Evolutionary conservation across 2,113 vertebrate species (phyloP), one percentile per base, ranked within the genome.

Genomic region (Gnathonemus longibarbis): DNA sequence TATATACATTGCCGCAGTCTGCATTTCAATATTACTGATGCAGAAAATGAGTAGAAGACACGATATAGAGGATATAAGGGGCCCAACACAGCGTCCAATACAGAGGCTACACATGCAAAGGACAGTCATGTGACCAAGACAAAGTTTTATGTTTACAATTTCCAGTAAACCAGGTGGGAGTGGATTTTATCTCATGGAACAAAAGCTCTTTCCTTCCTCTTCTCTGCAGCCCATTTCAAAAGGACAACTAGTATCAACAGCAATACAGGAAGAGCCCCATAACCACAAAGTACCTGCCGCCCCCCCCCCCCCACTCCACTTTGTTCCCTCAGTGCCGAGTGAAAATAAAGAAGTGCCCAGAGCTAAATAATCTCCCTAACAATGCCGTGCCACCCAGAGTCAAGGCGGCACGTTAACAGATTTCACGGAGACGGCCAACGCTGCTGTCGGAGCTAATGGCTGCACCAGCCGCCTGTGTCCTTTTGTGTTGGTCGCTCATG

Each of bases 131-230:
- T 53, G 46, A 89, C 21, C n/a, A 17, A 39, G 11, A 24, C 58
- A 15, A 3, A 88, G 83, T 89, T 90, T 91, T 87, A 56, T 92
- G 87, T 52, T 91, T 90, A 70, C 90, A 84, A 92, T 90, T 94
- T 91, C 80, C 91, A 89, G 89, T 84, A 88, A 88, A 90, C 56
- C 91, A 90, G 89, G 86, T 89, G 52, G 46, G 83, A 91, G 89
- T 85, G 91, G 77, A 91, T 89, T 92, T 94, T 95, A 94, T 95
- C 92, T 93, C 77, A 93, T 90, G 90, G 92, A 96, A 96, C 95
- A 96, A 96, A 94, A 94, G 91, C 92, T 91, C 92, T 94, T 94
- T 96, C 93, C 94, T 96, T 96, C 96, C 95, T 91, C 94, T 96
- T 96, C 94, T 96, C 87, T 90, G 49, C 27, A 46, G 88, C 80